Base-by-base conservation (phyloP, 2,113 vertebrate species). In the Passer domesticus region DNA sequence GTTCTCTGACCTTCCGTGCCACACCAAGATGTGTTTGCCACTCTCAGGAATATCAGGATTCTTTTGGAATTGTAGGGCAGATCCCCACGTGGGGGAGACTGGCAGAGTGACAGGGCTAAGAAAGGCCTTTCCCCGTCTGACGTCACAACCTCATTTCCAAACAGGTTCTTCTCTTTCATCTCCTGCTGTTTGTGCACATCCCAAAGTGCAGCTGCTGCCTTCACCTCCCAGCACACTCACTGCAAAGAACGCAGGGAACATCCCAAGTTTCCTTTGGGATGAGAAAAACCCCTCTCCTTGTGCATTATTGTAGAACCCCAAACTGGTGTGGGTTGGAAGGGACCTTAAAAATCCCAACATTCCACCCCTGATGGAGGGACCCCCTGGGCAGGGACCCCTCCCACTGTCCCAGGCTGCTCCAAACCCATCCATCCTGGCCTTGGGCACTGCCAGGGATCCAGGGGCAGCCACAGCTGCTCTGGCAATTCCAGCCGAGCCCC, bases 401-500 rank as follows among this genome's bases (percentile, higher is more conserved):
- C 52, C 46, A 8, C 47, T 37, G 28, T 10, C 28, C 63, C 83
- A 41, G 47, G 56, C 2, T n/a, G 74, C 21, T 33, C 72, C 60
- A 2, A n/a, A 8, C 23, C 59, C 46, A 18, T 33, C 60, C 62
- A 85, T 3, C 62, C 83, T 27, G 46, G 5, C 53, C 83, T 50
- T 1, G 72, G 37, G 2, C 46, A 37, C 37, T 60, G 5, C 73
- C 83, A 69, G 53, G 62, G 44, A 33, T 76, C 68, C 81, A 56
- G 83, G 64, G 33, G 8, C 84, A 69, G 39, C 64, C 64, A 4
- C 55, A 60, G 64, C 55, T 10, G 2, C 6, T 62, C 64, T 87
- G 55, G 63, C 18, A 2, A 87, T 1, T 4, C 83, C 0, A 1
- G 27, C 0, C 70, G 70, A 75, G 23, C 0, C 0, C 8, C 9